These are phyloP conservation scores for Aphrocallistes beatrix DNA, from an alignment of 37 sponge, comb jelly and placozoan genomes.

Conservation along the genomic window DNA sequence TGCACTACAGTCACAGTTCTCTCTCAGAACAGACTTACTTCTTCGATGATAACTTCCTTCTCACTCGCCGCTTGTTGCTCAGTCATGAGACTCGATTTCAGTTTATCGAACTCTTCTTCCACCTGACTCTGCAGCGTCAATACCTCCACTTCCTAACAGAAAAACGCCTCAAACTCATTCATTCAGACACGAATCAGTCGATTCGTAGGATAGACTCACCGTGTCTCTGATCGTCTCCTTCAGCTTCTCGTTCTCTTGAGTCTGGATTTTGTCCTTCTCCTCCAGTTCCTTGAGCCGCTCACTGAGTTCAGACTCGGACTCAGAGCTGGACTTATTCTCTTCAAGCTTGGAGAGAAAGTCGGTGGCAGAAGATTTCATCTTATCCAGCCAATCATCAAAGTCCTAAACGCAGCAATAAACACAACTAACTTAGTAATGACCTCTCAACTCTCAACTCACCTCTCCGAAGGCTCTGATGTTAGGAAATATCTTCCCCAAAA, in stretches of 20 bases:
- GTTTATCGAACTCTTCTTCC: background rate
- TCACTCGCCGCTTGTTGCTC: background rate
- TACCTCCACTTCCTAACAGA: background rate
- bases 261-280: background rate
- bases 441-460: background rate
- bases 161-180: background rate
- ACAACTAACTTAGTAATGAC: background rate
- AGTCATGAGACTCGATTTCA: background rate
- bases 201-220: too few species aligned
- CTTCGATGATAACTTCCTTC: background rate
- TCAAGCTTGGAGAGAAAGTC: background rate
- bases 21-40: too few species aligned
- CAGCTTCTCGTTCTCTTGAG: background rate
- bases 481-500: background rate
- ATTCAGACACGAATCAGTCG: too few species aligned
- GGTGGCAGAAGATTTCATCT: background rate
- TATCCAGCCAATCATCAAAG: background rate
- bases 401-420: background rate
- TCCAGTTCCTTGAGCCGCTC: background rate
- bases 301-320: background rate
- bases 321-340: background rate
- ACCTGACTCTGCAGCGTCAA: background rate
- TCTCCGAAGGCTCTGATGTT: background rate
- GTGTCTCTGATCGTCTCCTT: background rate
- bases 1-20: too few species aligned